A percentile compares a stretch with the other conserved stretches of the same genome.
These are phyloP conservation scores for Carettochelys insculpta DNA, from an alignment of 2,113 vertebrate species.

Conservation along the genomic window DNA sequence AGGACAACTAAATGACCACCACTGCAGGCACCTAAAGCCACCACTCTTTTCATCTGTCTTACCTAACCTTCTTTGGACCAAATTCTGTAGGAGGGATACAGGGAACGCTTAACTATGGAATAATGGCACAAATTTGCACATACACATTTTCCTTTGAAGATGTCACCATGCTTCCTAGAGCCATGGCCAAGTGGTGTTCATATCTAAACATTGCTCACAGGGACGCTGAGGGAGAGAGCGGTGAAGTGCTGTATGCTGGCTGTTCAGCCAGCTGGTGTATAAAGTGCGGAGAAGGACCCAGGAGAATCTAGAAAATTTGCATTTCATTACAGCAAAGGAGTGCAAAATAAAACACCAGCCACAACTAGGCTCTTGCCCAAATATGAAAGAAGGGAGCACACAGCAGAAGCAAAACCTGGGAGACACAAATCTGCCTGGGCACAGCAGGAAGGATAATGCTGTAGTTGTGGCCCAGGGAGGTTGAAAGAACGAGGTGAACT, in stretches of 20 bases:
- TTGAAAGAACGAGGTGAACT: background rate
- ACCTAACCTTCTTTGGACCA: background rate
- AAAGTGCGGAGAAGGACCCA: background rate
- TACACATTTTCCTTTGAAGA: background rate
- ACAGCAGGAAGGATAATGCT: background rate
- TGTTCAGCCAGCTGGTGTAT: background rate
- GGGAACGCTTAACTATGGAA: background rate
- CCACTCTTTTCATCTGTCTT: background rate
- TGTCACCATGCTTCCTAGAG: background rate
- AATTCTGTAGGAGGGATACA: background rate
- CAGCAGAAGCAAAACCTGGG: background rate
- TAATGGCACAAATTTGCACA: background rate
- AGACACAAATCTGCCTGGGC: background rate
- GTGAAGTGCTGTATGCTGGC: background rate
- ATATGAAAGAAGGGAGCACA: background rate
- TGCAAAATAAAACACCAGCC: background rate
- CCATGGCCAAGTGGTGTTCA: background rate
- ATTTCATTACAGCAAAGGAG: background rate
- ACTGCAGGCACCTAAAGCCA: background rate
- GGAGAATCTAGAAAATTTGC: background rate
- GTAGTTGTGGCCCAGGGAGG: background rate
- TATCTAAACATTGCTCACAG: accelerated
- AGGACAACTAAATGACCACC: background rate
- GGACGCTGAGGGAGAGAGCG: background rate
- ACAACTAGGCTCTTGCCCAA: background rate